Percentiles rank a stretch among this genome's conserved stretches.
phyloP scores from a whole-genome alignment of 2,113 vertebrate genomes.

The Dicerorhinus sumatrensis region DNA sequence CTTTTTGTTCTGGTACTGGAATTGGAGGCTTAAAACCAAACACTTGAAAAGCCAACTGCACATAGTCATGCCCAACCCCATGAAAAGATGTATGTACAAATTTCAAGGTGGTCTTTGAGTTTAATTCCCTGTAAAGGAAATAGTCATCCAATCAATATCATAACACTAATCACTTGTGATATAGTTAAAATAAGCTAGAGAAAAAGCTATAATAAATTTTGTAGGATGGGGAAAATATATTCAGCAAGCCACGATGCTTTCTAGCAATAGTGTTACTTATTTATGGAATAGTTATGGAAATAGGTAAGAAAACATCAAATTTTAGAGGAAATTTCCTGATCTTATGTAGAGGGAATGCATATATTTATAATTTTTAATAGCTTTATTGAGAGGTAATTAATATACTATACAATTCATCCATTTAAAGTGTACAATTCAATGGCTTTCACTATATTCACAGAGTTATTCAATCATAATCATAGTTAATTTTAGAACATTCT shows the following conservation, averaged over 20 bases:
- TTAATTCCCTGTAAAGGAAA: conserved; percentile 89
- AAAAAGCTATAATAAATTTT: conserved; percentile 54
- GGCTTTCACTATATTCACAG: conserved; percentile 19
- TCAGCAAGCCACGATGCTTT: background rate
- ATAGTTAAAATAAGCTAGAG: conserved; percentile 22
- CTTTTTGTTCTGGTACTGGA: conserved; percentile 95
- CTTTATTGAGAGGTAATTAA: conserved; percentile 33
- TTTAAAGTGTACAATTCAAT: background rate
- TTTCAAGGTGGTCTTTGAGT: conserved; percentile 88
- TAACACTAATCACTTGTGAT: background rate
- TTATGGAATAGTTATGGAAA: background rate
- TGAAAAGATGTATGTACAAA: conserved; percentile 97
- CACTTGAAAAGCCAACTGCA: conserved; percentile 92
- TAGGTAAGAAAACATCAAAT: conserved; percentile 32
- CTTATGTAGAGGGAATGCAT: background rate
- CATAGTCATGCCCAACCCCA: conserved; percentile 94
- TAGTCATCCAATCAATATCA: background rate
- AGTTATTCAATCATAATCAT: background rate
- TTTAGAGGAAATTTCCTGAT: conserved; percentile 54
- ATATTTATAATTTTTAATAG: conserved; percentile 25
- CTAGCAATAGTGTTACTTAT: conserved; percentile 25
- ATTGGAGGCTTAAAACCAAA: conserved; percentile 95
- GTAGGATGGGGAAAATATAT: background rate
- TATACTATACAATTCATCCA: background rate
- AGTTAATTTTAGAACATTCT: conserved; percentile 42